Base-by-base conservation (phyloP, 2,888 invertebrate genomes). In the Xestia c-nigrum region DNA sequence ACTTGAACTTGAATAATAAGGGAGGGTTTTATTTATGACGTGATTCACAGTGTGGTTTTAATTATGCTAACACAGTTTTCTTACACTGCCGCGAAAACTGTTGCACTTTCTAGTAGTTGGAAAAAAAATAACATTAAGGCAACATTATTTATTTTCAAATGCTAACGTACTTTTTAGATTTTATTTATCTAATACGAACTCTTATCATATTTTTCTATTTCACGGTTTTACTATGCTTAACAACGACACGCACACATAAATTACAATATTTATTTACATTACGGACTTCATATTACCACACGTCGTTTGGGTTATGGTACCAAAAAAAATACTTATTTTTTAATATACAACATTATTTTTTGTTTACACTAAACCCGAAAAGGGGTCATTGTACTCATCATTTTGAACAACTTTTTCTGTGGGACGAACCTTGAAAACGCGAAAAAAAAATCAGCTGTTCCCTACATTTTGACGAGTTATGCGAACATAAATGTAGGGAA, bases 161-260 rank as follows among this genome's bases (percentile, higher is more conserved):
- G 63, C 50, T 71, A 74, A 68, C 24, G 31, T 66, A 3, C 5
- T 69, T 43, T 74, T 38, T 59, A 31, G 21, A 52, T 50, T 50
- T 43, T 61, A 38, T 66, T n/a, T 69, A 64, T 76, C 40, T 61
- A 59, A 55, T 70, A 31, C 50, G n/a, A 52, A 40, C 50, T 50
- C 5, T 70, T 59, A 55, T 66, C 61, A 46, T 72, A 19, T 64
- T 81, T 40, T 63, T 74, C 16, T 74, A 55, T 66, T 71, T 66
- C 68, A 74, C 72, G 16, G 57, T 85, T 81, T 77, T 43, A 38
- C 38, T 74, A 81, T 73, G 87, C 85, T 83, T 85, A 57, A 71
- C 47, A 21, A 76, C 4, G 12, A 77, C 83, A 83, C 73, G 71
- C 78, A 83, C 73, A 80, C 72, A 57, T n/a, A 43, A 71, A 59